These are phyloP conservation scores for Venusia cambrica DNA, from an alignment of 2,888 invertebrate genomes.

Conservation along the genomic window DNA sequence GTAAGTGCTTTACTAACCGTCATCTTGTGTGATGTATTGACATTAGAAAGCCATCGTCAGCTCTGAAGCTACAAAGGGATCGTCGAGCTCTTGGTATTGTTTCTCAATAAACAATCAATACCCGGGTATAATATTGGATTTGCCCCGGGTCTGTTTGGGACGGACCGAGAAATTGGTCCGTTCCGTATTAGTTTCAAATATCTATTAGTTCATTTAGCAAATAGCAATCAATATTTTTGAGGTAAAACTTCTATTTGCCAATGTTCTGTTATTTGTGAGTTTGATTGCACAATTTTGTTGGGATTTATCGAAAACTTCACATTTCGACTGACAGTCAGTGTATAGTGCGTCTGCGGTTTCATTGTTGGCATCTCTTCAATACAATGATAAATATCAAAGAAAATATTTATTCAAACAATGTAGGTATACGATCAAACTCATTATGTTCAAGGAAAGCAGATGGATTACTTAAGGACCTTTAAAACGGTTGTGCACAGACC, in stretches of 20 bases:
- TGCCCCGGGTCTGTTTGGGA: conserved; percentile 24
- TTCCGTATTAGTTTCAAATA: conserved; percentile 22
- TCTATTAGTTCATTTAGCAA: conserved; percentile 24
- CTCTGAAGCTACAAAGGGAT: conserved; percentile 6
- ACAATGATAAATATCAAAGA: too few species aligned
- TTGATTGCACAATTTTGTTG: conserved; percentile 10
- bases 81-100: conserved; percentile 25
- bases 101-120: conserved; percentile 30
- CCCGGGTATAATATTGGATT: conserved; percentile 29
- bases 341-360: too few species aligned
- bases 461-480: too few species aligned
- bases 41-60: not conserved
- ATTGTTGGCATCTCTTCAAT: too few species aligned
- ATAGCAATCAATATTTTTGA: conserved; percentile 26
- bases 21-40: too few species aligned
- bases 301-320: too few species aligned
- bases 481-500: too few species aligned
- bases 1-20: too few species aligned
- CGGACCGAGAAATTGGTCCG: conserved; percentile 16
- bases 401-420: too few species aligned
- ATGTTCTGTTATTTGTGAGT: conserved; percentile 1
- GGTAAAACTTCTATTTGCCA: conserved; percentile 5
- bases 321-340: too few species aligned
- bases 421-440: too few species aligned
- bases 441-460: too few species aligned